Evolutionary conservation across 2,797 vertebrate species (phyloP).

Genomic region (Epinephelus awoara): DNA sequence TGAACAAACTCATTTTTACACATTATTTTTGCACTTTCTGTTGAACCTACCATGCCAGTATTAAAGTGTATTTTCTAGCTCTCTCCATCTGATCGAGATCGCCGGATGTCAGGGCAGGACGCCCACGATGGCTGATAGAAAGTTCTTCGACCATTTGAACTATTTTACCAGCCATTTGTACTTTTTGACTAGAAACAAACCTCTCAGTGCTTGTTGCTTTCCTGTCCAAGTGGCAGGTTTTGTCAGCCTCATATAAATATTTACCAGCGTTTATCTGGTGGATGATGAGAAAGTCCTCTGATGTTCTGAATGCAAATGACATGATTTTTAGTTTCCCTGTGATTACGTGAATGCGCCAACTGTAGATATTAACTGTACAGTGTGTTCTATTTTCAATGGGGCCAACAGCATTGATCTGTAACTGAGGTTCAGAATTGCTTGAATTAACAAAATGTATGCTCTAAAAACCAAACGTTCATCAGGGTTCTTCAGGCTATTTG

Average conservation of each 20-base stretch:
- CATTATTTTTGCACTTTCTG: constrained; percentile 53
- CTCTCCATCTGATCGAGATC: constrained; percentile 13
- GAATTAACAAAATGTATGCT: constrained; percentile 56
- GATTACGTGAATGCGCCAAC: constrained; percentile 57
- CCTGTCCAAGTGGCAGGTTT: constrained; percentile 15
- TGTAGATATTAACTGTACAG: constrained; percentile 80
- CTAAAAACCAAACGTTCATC: constrained; percentile 55
- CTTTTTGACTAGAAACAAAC: constrained; percentile 38
- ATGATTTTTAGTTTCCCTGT: constrained; percentile 51
- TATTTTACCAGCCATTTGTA: constrained; percentile 50
- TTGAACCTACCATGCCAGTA: constrained; percentile 1
- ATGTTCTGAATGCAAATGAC: constrained; percentile 58
- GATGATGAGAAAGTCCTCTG: constrained; percentile 46
- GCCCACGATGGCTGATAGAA: constrained; percentile 36
- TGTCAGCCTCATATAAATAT: constrained; percentile 38
- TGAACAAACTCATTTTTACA: constrained; percentile 48
- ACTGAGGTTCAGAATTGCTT: constrained; percentile 56
- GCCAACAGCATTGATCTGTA: constrained; percentile 57
- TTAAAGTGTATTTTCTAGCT: constrained; percentile 16
- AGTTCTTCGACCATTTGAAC: constrained; percentile 39
- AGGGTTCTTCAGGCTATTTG: constrained; percentile 60
- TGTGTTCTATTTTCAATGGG: constrained; percentile 67
- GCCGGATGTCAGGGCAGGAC: constrained; percentile 40
- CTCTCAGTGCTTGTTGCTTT: constrained; percentile 38
- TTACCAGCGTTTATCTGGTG: constrained; percentile 55